These are phyloP conservation scores for Pachycephus smyrnensis DNA, from an alignment of 2,888 invertebrate genomes.

Conservation along the genomic window DNA sequence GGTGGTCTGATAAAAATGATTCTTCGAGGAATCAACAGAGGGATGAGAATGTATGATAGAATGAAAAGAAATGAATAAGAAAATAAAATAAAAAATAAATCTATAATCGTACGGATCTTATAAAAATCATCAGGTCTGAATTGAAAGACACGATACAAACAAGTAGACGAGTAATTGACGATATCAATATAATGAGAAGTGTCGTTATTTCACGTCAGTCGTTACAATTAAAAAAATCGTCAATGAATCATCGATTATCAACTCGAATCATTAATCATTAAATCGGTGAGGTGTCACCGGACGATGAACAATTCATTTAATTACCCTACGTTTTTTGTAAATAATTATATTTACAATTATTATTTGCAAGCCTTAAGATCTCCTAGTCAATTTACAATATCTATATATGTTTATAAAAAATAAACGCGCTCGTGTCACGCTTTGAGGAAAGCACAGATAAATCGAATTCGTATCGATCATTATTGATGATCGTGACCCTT, in stretches of 20 bases:
- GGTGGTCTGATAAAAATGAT: background rate
- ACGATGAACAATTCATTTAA: background rate
- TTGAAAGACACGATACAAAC: conserved; percentile 1
- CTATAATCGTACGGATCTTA: background rate
- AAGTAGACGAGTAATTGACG: background rate
- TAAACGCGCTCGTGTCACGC: conserved; percentile 39
- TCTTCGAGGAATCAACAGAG: background rate
- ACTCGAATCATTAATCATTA: background rate
- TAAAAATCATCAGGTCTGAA: background rate
- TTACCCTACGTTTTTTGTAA: background rate
- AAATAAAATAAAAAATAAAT: background rate
- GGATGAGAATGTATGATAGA: background rate
- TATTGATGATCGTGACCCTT: background rate
- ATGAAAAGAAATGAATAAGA: background rate
- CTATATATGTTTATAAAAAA: conserved; percentile 41
- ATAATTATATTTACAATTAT: conserved; percentile 1
- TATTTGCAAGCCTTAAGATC: conserved; percentile 3
- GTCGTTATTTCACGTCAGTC: background rate
- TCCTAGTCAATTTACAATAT: conserved; percentile 35
- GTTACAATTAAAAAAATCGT: background rate
- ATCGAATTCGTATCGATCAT: conserved; percentile 1
- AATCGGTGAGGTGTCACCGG: background rate
- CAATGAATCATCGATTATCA: background rate
- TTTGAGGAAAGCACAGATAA: conserved; percentile 19
- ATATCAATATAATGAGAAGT: background rate